Percentiles rank a stretch among this genome's conserved stretches.
phyloP scores from a whole-genome alignment of 2,113 vertebrate species.

The Pungitius pungitius region DNA sequence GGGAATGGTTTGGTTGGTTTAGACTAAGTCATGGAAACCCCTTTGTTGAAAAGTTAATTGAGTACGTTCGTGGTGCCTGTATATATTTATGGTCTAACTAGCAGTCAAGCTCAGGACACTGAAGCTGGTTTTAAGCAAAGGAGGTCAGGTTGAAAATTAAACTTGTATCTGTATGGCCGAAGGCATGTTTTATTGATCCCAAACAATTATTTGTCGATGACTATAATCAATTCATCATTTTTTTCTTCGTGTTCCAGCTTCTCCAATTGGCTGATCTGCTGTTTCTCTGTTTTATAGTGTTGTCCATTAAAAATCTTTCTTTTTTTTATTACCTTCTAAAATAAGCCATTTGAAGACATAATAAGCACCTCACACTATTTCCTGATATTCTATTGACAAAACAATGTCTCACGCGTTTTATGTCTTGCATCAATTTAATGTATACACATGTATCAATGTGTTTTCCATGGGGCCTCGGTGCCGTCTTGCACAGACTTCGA shows the following conservation, averaged over 20 bases:
- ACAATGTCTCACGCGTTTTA: neutral
- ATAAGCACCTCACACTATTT: neutral
- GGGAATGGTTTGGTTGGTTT: neutral
- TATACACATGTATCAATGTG: neutral
- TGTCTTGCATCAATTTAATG: neutral
- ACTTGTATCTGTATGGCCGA: neutral
- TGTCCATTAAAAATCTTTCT: neutral
- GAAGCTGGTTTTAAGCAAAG: neutral
- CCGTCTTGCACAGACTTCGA: constrained; percentile 5
- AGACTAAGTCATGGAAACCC: neutral
- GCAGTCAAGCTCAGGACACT: neutral
- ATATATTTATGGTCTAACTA: constrained; percentile 21
- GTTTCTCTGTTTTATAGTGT: neutral
- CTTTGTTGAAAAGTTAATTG: neutral
- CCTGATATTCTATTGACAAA: neutral
- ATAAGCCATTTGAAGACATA: neutral
- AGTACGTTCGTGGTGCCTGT: neutral
- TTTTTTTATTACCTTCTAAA: neutral
- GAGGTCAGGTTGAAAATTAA: neutral
- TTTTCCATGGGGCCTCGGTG: neutral
- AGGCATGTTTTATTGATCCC: neutral
- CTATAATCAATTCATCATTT: neutral
- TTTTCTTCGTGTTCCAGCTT: neutral
- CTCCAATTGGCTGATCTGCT: neutral
- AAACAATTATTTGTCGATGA: neutral